Evolutionary conservation across 2,888 invertebrate genomes (phyloP).

Genomic region (Temnothorax ravouxi): DNA sequence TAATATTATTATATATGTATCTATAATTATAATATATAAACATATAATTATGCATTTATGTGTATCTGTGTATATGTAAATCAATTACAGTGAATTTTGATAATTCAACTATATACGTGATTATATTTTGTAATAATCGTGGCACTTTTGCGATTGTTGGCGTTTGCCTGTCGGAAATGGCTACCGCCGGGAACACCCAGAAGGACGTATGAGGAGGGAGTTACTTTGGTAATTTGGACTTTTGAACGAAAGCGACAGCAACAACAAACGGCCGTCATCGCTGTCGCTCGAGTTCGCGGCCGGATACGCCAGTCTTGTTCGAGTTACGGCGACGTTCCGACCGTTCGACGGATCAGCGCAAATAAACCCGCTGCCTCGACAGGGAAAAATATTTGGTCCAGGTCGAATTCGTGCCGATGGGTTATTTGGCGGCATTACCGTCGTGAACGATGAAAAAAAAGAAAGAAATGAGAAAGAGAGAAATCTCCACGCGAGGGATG

Average conservation of each 20-base stretch:
- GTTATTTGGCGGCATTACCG: slow-evolving; percentile 47
- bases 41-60: not conserved
- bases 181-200: slow-evolving; percentile 67
- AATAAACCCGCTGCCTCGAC: slow-evolving; percentile 78
- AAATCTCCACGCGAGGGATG: not conserved
- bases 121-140: slow-evolving; percentile 12
- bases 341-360: slow-evolving; percentile 80
- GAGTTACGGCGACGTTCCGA: slow-evolving; percentile 73
- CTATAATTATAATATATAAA: not conserved
- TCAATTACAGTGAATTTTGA: not conserved
- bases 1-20: not conserved
- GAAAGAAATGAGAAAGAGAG: not conserved
- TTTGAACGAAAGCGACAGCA: slow-evolving; percentile 75
- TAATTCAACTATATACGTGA: not conserved
- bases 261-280: slow-evolving; percentile 78
- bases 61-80: not conserved
- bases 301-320: slow-evolving; percentile 77
- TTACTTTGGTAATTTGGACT: slow-evolving; percentile 69
- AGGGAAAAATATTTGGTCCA: slow-evolving; percentile 74
- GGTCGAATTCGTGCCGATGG: slow-evolving; percentile 60
- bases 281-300: slow-evolving; percentile 73
- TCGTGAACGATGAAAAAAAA: not conserved
- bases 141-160: slow-evolving; percentile 24
- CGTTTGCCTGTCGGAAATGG: slow-evolving; percentile 3
- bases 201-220: slow-evolving; percentile 56